These are phyloP conservation scores for Darevskia nairensis DNA, from an alignment of 2,797 vertebrate species.

Conservation along the genomic window DNA sequence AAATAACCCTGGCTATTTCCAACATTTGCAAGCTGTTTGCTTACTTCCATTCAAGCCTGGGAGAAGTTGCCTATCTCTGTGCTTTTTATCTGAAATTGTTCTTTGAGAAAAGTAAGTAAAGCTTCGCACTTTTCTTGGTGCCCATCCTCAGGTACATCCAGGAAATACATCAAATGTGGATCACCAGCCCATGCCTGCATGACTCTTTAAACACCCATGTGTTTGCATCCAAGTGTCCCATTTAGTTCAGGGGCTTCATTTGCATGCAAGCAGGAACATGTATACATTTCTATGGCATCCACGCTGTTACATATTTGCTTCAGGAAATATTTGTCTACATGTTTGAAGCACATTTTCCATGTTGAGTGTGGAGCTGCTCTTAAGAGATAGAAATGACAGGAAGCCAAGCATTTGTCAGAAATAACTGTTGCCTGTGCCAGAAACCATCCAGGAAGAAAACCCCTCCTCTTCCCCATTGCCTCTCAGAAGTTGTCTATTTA, in stretches of 20 bases:
- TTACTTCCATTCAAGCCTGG: not conserved
- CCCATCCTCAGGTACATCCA: not conserved
- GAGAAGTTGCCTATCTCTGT: not conserved
- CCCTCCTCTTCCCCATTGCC: constrained; percentile 33
- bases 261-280: not conserved
- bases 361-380: not conserved
- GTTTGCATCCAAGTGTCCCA: not conserved
- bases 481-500: constrained; percentile 36
- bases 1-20: not conserved
- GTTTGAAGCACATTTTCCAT: not conserved
- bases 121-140: not conserved
- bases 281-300: not conserved
- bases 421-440: constrained; percentile 30
- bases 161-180: not conserved
- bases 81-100: not conserved
- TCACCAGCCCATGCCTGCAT: not conserved
- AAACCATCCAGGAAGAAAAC: constrained; percentile 45
- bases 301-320: not conserved
- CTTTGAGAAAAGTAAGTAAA: not conserved
- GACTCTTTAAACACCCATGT: not conserved
- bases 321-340: not conserved
- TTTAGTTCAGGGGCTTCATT: not conserved
- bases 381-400: not conserved
- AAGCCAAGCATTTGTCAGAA: constrained; percentile 37
- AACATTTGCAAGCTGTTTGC: not conserved